phyloP scores from a whole-genome alignment of 2,797 vertebrate species.

The Podarcis lilfordi region DNA sequence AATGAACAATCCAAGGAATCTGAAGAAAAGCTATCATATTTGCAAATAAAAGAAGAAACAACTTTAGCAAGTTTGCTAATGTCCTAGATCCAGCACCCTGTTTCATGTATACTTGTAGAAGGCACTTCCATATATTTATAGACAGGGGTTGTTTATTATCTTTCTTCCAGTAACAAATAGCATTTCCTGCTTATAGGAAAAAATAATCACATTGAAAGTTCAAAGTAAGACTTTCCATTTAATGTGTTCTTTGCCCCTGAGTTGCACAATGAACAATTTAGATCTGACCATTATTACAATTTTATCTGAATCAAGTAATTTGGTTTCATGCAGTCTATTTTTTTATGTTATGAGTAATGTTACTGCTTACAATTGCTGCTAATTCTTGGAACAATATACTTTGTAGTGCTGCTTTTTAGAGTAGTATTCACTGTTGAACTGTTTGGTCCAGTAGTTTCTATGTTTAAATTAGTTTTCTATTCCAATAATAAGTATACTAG shows the following conservation, averaged over 20 bases:
- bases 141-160: background rate
- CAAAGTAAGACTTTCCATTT: too few species aligned
- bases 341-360: background rate
- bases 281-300: background rate
- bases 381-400: constrained; percentile 23
- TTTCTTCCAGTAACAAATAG: background rate
- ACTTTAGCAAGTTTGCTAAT: too few species aligned
- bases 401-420: constrained; percentile 48
- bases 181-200: background rate
- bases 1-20: too few species aligned
- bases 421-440: background rate
- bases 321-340: background rate
- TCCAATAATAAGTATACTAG: background rate
- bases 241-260: background rate
- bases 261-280: background rate
- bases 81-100: too few species aligned
- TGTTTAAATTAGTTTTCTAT: background rate
- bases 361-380: background rate
- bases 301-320: background rate
- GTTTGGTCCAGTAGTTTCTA: background rate
- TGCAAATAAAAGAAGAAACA: background rate
- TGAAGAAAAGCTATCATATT: too few species aligned
- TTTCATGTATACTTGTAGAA: too few species aligned
- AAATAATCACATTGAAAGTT: background rate
- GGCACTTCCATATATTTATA: background rate